Percentiles rank a stretch among this genome's conserved stretches.
Evolutionary conservation across 2,888 invertebrate genomes (phyloP).

Genomic region (Calameuta idolon): DNA sequence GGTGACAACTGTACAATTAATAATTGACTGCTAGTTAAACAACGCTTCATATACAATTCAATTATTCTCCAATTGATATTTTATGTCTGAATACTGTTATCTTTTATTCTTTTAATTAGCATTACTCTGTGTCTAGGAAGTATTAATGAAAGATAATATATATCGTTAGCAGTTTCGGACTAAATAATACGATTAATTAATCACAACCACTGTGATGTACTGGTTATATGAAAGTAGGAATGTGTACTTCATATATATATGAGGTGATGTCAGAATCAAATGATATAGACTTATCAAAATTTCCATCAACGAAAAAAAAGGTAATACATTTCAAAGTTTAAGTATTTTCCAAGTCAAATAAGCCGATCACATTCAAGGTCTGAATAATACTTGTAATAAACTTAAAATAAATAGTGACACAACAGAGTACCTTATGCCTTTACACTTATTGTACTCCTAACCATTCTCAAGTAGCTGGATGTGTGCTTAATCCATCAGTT

Average conservation of each 20-base stretch:
- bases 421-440: slow-evolving; percentile 1
- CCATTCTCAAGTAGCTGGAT: neutral
- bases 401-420: slow-evolving; percentile 5
- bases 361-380: neutral
- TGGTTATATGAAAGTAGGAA: neutral
- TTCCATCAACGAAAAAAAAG: neutral
- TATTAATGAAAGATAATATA: neutral
- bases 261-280: neutral
- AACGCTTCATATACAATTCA: neutral
- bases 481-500: neutral
- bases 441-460: neutral
- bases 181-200: neutral
- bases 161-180: neutral
- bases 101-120: neutral
- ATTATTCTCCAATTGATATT: neutral
- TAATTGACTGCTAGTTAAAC: neutral
- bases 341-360: neutral
- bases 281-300: neutral
- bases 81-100: neutral
- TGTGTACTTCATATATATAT: neutral
- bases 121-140: neutral
- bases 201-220: neutral
- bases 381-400: neutral
- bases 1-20: neutral
- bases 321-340: neutral